phyloP scores from a whole-genome alignment of 2,888 invertebrate species.

The Dorcus parallelipipedus region DNA sequence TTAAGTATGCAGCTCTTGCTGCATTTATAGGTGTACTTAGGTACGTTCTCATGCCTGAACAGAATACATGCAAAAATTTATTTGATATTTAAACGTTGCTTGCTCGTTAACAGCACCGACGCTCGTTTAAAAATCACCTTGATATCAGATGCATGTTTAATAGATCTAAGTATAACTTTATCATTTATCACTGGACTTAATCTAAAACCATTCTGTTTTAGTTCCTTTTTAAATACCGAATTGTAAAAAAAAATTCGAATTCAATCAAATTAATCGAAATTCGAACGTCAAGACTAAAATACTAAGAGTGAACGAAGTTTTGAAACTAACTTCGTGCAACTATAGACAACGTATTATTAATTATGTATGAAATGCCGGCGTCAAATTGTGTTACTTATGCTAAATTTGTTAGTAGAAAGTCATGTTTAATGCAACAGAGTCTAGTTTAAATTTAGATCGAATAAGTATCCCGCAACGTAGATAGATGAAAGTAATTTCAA shows the following conservation, averaged over 20 bases:
- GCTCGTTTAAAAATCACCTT: slow-evolving; percentile 9
- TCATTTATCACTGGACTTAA: no score
- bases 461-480: neutral
- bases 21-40: no score
- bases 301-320: no score
- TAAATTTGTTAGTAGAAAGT: slow-evolving; percentile 14
- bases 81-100: no score
- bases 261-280: no score
- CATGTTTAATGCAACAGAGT: slow-evolving; percentile 15
- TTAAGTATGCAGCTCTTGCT: neutral
- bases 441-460: slow-evolving; percentile 11
- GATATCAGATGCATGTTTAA: neutral
- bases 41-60: no score
- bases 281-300: no score
- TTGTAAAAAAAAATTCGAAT: no score
- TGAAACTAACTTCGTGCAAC: neutral
- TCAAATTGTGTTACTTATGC: slow-evolving; percentile 17
- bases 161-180: neutral
- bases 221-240: no score
- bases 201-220: neutral
- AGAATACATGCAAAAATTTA: no score
- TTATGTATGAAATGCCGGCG: slow-evolving; percentile 14
- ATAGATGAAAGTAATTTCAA: no score
- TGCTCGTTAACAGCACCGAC: slow-evolving; percentile 7
- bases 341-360: slow-evolving; percentile 10